Percentiles rank a stretch among this genome's conserved stretches.
These are phyloP conservation scores for Notoglanidium macrostoma DNA, from an alignment of 2,797 vertebrate species.

Conservation along the genomic window DNA sequence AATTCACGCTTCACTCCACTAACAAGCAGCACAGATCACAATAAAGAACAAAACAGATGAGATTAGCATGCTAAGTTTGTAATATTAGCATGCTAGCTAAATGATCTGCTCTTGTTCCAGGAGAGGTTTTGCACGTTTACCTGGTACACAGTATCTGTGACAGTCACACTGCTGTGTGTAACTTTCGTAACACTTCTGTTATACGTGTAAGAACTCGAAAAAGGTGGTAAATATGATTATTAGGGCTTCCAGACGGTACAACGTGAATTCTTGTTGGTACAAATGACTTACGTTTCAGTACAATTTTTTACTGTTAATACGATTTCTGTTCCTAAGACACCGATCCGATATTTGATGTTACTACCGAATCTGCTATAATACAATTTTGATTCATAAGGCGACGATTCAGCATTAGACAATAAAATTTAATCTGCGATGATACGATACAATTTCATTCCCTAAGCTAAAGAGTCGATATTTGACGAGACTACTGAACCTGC, in stretches of 20 bases:
- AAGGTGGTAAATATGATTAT: not conserved
- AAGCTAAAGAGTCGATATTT: not conserved
- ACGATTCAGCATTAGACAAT: too few relatives aligned
- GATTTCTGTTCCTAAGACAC: too few relatives aligned
- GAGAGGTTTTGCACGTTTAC: not conserved
- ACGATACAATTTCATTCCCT: too few relatives aligned
- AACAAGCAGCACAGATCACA: not conserved
- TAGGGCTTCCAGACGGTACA: too few relatives aligned
- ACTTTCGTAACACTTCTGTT: not conserved
- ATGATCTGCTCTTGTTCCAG: not conserved
- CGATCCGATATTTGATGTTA: not conserved
- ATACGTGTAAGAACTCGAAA: not conserved
- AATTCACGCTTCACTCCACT: not conserved
- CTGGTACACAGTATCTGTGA: not conserved
- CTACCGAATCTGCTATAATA: not conserved
- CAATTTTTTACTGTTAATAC: too few relatives aligned
- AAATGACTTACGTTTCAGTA: too few relatives aligned
- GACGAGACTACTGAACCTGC: not conserved
- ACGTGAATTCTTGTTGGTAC: too few relatives aligned
- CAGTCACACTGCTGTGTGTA: not conserved
- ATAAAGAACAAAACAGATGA: not conserved
- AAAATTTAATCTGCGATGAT: too few relatives aligned
- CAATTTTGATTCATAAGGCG: not conserved
- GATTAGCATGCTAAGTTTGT: not conserved
- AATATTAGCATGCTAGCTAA: not conserved